Evolutionary conservation across 1,140 invertebrate species (phyloP).

Genomic region (Spodoptera frugiperda): DNA sequence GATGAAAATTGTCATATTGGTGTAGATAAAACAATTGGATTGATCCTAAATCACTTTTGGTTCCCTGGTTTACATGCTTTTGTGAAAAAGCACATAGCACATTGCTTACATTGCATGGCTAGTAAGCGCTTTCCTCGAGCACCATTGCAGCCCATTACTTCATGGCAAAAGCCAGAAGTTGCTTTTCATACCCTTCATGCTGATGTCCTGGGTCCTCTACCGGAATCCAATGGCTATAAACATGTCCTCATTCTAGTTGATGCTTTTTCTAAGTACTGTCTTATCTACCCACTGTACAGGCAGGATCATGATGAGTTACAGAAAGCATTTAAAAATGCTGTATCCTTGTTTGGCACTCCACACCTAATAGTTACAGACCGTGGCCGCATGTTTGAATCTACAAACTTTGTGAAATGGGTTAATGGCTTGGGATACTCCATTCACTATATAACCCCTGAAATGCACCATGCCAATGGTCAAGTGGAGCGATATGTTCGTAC

Average conservation of each 20-base stretch:
- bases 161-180: background rate
- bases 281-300: background rate
- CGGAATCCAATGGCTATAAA: background rate
- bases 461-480: slow-evolving; percentile 41
- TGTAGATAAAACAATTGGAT: slow-evolving; percentile 50
- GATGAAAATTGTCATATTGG: slow-evolving; percentile 57
- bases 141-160: background rate
- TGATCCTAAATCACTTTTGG: slow-evolving; percentile 47
- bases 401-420: background rate
- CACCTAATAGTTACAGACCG: background rate
- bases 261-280: background rate
- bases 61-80: background rate
- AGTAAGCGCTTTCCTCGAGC: background rate
- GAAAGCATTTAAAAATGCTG: background rate
- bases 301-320: background rate
- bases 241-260: background rate
- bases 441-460: slow-evolving; percentile 51
- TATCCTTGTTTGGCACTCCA: background rate
- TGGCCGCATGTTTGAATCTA: background rate
- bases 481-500: too few relatives aligned
- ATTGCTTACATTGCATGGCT: background rate
- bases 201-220: background rate
- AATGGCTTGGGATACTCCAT: slow-evolving; percentile 17
- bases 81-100: background rate
- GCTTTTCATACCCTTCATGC: background rate